Conservation (phyloP, 2,113 vertebrate species). For the Eurystomus gularis region DNA sequence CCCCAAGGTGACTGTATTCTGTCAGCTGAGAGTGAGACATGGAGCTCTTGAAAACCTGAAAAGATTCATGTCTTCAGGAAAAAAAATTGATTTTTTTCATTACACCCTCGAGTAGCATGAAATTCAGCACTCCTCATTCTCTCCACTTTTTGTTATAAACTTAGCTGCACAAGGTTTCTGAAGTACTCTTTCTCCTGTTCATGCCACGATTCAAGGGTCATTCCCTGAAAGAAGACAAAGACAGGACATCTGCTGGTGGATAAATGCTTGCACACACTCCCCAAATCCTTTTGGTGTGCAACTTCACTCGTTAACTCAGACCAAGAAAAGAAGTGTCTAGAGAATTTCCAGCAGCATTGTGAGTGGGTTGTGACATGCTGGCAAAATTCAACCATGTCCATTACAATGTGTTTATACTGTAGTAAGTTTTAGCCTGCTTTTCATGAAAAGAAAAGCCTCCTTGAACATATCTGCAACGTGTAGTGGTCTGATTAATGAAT, state of each 20-base stretch:
- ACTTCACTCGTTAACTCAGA: neutral
- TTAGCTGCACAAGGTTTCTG: neutral
- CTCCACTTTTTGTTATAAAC: neutral
- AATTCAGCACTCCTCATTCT: neutral
- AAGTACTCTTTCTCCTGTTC: neutral
- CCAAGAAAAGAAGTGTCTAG: neutral
- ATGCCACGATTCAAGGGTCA: neutral
- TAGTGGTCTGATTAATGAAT: neutral
- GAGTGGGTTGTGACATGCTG: neutral
- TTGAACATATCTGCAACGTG: neutral
- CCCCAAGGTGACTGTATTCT: slow-evolving; percentile 36
- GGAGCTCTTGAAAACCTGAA: neutral
- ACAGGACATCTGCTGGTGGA: neutral
- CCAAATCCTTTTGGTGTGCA: neutral
- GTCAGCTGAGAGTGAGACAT: neutral
- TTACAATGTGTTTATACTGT: neutral
- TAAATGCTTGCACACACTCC: neutral
- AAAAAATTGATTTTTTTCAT: neutral
- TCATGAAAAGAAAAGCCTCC: neutral
- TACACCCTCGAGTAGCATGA: neutral
- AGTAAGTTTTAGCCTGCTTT: neutral
- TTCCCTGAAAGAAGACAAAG: neutral
- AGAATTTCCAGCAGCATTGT: neutral
- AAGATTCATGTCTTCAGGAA: neutral
- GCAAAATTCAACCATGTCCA: neutral